Base-by-base conservation (phyloP, 2,888 invertebrate species). In the Subacronicta megacephala region DNA sequence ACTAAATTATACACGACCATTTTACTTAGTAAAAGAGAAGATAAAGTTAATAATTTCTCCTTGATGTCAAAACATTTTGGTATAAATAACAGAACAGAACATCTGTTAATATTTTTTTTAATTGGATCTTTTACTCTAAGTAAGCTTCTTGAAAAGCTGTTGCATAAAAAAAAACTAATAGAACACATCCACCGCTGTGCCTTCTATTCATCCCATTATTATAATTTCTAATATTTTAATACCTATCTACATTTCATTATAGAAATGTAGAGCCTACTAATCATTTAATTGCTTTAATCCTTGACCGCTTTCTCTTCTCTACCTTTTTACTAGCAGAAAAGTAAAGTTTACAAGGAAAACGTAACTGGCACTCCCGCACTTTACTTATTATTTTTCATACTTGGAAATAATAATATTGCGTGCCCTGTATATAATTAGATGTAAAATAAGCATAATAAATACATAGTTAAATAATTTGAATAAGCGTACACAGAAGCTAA, bases 281-380 rank as follows among this genome's bases (percentile, higher is more conserved):
- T 66, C 60, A 77, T 63, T 69, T 51, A 69, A 72, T 72, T 58
- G 52, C 43, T 58, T 57, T 55, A 38, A 59, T 59, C 54, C 50
- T 49, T 43, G 56, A 55, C 36, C 41, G 77, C 82, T 85, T 82
- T 76, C 73, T 62, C 77, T 79, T 83, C 77, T 83, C 80, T 82
- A 77, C 58, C 51, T 68, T 41, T 66, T 72, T 51, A 18, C 38
- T 47, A 45, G 75, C 78, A 81, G 77, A 81, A 77, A 80, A 75
- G 73, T 71, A 63, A 54, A 56, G 38, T 65, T 79, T 77, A 77
- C 72, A 62, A 47, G 43, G 38, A 40, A 36, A 31, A 23, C n/a
- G 17, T 58, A 31, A 43, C 42, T 64, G 45, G 45, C 38, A 49
- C 45, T 33, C 7, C 31, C 18, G 20, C 3, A n/a, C 12, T 29